Conservation (phyloP, 2,113 vertebrate species). For the Microtus pennsylvanicus region DNA sequence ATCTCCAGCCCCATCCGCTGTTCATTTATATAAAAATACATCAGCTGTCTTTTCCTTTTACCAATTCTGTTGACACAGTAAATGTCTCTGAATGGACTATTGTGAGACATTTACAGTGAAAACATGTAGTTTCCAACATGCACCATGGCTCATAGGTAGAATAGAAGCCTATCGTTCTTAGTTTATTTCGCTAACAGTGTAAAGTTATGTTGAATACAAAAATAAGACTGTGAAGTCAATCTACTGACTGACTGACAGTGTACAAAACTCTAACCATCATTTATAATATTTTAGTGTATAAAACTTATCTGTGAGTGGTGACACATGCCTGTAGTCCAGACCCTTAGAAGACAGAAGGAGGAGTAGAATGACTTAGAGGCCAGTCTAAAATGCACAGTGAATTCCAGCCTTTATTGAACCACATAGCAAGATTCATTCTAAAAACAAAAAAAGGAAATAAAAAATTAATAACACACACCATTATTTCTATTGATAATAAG, state of each 20-base stretch:
- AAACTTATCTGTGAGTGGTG: neutral
- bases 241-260: neutral
- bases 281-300: neutral
- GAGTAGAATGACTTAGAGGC: neutral
- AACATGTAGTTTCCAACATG: neutral
- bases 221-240: neutral
- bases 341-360: neutral
- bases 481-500: neutral
- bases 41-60: conserved; percentile 1
- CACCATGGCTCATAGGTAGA: neutral
- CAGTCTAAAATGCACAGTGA: neutral
- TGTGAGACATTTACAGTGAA: neutral
- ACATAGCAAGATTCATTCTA: neutral
- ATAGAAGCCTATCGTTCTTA: neutral
- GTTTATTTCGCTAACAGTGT: too few species aligned
- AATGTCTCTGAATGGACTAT: neutral
- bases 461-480: neutral
- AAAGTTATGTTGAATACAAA: neutral
- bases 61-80: neutral
- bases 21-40: neutral
- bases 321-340: neutral
- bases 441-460: neutral
- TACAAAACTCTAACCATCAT: neutral
- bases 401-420: too few species aligned
- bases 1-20: neutral